A percentile compares a stretch with the other conserved stretches of the same genome.
These are phyloP conservation scores for Gopherus evgoodei DNA, from an alignment of 2,113 vertebrate species.

Conservation along the genomic window DNA sequence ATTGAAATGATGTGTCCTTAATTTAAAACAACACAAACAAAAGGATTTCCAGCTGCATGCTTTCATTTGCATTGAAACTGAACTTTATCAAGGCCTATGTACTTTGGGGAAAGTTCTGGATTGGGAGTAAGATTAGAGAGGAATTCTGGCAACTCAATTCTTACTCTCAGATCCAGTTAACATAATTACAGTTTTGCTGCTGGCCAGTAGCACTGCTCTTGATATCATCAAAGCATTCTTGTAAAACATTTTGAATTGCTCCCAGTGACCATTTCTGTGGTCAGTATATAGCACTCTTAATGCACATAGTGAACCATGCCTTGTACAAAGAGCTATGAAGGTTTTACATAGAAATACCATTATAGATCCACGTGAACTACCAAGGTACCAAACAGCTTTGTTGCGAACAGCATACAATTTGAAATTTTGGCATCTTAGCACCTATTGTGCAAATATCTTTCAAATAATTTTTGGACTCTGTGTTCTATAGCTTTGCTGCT, in stretches of 20 bases:
- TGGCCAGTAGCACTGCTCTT: conserved; percentile 54
- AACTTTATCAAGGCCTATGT: conserved; percentile 41
- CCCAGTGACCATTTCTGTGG: conserved; percentile 53
- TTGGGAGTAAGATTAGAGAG: background rate
- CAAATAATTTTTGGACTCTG: background rate
- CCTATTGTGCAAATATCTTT: conserved; percentile 16
- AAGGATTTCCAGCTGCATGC: conserved; percentile 20
- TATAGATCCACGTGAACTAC: rapidly evolving
- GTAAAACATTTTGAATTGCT: conserved; percentile 58
- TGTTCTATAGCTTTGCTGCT: background rate
- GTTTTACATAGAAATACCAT: background rate
- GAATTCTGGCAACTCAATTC: conserved; percentile 65
- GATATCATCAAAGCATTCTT: conserved; percentile 69
- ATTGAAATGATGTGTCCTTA: conserved; percentile 19
- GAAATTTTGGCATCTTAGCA: background rate
- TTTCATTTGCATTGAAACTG: conserved; percentile 50
- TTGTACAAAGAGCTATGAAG: background rate
- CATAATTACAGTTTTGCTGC: conserved; percentile 69
- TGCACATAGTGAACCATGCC: background rate
- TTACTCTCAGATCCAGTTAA: conserved; percentile 57
- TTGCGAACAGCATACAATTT: background rate
- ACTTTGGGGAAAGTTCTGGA: conserved; percentile 59
- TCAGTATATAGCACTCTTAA: background rate
- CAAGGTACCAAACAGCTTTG: background rate
- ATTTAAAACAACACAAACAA: conserved; percentile 49